Evolutionary conservation across 2,888 invertebrate genomes (phyloP), one percentile per base, ranked within the genome.

Genomic region (Glaucopsyche alexis): DNA sequence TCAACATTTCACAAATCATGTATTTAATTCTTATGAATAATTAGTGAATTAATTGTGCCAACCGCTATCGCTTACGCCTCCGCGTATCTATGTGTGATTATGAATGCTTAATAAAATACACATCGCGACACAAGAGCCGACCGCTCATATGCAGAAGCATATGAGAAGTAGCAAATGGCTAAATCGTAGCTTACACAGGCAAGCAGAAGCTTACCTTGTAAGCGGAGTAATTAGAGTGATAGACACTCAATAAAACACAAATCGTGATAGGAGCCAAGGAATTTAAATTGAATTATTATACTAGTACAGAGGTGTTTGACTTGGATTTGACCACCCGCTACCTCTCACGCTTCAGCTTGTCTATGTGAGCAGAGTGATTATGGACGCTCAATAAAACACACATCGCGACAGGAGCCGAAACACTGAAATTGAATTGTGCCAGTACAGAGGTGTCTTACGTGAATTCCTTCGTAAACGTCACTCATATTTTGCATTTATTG

Each of bases 371-470:
- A 7, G 9, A 6, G 8, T 16, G 42, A 42, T 42, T 67, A 83
- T 84, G 85, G 87, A 85, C 84, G 84, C 82, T 82, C 84, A 83
- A 87, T 89, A 88, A 88, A 88, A 86, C 82, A 84, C 82, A 82
- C 82, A 82, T 82, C 80, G 79, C 79, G 79, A 83, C 82, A 81
- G 83, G 82, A 81, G 81, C 82, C 77, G 78, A 79, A 81, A 83
- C 82, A 82, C 81, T 80, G 85, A 82, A 87, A 90, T 88, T 89
- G 88, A 89, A 89, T 88, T 88, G 83, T 82, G 82, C 83, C 81
- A 81, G 80, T 81, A 79, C 79, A 55, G 82, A 81, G 82, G 79
- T 79, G 78, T 78, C 76, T 73, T 74, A 77, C 78, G 80, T 82
- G 81, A 81, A 83, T 72, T 72, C 42, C 40, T n/a, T 72, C 52